phyloP scores from a whole-genome alignment of 2,113 vertebrate genomes.

The Melanocharis versteri region DNA sequence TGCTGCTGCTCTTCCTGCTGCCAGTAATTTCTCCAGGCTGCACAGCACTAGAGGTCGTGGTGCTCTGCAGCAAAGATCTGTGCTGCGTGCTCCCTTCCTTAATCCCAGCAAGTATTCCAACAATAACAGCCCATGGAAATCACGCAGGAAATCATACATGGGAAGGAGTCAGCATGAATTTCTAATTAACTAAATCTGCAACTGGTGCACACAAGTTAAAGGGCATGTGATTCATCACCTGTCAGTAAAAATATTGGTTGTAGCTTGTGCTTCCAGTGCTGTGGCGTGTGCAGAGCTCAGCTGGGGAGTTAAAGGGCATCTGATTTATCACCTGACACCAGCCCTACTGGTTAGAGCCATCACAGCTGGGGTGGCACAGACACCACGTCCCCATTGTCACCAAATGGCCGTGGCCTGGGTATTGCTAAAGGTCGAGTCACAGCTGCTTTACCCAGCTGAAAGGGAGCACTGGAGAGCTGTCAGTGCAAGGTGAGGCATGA shows the following conservation, averaged over 20 bases:
- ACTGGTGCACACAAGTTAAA: constrained; percentile 58
- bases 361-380: not conserved
- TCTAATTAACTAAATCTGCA: constrained; percentile 65
- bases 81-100: not conserved
- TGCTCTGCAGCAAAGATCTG: not conserved
- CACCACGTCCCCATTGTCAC: not conserved
- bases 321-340: constrained; percentile 50
- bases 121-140: constrained; percentile 46
- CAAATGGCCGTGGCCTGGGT: not conserved
- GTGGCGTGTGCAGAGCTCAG: not conserved
- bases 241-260: constrained; percentile 40
- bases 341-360: constrained; percentile 1
- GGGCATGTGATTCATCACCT: constrained; percentile 65
- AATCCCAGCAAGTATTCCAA: constrained; percentile 2
- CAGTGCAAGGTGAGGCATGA: rapidly evolving
- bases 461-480: not conserved
- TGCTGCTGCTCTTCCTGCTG: not conserved
- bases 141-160: constrained; percentile 29
- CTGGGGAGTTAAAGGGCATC: constrained; percentile 45
- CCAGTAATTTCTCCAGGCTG: not conserved
- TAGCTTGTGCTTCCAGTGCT: not conserved
- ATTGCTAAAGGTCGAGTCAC: not conserved
- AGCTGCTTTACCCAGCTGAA: not conserved
- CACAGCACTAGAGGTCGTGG: constrained; percentile 34
- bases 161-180: constrained; percentile 47